Base-by-base conservation (phyloP, 2,113 vertebrate genomes). In the Diphyllodes magnificus region DNA sequence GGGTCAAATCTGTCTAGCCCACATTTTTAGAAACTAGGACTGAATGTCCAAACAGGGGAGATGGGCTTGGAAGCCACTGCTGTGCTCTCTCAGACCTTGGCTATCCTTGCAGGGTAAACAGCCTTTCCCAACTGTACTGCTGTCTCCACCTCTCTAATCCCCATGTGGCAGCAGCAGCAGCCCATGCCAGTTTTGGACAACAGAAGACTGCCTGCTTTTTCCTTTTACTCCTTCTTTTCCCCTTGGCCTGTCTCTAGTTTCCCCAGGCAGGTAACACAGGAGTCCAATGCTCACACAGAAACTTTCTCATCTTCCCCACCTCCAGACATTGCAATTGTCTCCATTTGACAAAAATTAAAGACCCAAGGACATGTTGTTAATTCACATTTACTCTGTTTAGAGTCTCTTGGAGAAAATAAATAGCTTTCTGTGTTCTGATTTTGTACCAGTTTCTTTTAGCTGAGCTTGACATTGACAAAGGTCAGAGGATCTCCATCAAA, bases 381-480 rank as follows among this genome's bases (percentile, higher is more conserved):
- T 60, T 86, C 27, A 42, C 14, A 35, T 72, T 63, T 82, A 61
- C 14, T 76, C 14, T 83, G 18, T 64, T 42, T 56, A 64, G 37
- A 78, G 17, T 59, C 7, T 88, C 40, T 65, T 30, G 35, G 33
- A 93, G 77, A 80, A 72, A 83, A 84, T 96, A 95, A 96, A 91
- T 30, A 72, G 28, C 63, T 44, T 53, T 90, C 57, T 73, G 2
- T 97, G 53, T 97, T 95, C 88, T 96, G 82, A 82, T 97, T 97
- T 97, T 93, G 45, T 92, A 57, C 63, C 96, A 99, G 99, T 98
- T 99, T 93, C 98, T 99, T 89, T 96, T 99, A 84, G 86, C 97
- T 9, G 98, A 98, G 63, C 97, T 98, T 28, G 92, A 98, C 47
- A 98, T 99, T 83, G 94, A 98, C 71, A 95, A 96, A 31, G 92